Conservation (phyloP, 2,888 invertebrate species). For the Nomada flava region DNA sequence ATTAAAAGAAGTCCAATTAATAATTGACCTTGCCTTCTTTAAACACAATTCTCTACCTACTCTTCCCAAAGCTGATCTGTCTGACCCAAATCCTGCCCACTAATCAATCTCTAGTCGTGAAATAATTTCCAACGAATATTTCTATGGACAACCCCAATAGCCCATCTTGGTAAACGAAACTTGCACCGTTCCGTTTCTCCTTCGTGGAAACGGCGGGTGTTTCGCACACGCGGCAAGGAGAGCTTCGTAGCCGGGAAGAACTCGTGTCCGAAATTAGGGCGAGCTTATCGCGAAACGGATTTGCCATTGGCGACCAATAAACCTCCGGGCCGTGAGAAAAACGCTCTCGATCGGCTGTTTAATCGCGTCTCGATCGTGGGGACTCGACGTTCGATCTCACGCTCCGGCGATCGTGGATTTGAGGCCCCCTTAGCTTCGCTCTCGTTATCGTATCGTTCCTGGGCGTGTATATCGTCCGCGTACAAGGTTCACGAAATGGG, state of each 20-base stretch:
- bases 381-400: constrained; percentile 70
- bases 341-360: constrained; percentile 55
- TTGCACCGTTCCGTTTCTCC: not conserved
- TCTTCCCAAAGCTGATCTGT: no score
- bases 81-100: no score
- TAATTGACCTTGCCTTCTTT: no score
- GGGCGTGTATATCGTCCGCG: constrained; percentile 60
- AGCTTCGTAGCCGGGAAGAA: constrained; percentile 2
- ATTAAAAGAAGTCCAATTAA: no score
- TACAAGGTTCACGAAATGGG: constrained; percentile 64
- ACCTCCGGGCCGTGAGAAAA: constrained; percentile 67
- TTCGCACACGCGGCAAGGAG: not conserved
- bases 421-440: constrained; percentile 51
- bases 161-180: no score
- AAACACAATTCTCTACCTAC: no score
- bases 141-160: no score
- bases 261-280: constrained; percentile 22
- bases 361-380: constrained; percentile 66
- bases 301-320: constrained; percentile 56
- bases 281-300: constrained; percentile 36
- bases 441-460: constrained; percentile 66
- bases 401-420: constrained; percentile 67
- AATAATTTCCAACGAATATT: no score
- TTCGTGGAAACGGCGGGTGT: not conserved
- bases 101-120: no score